Conservation (phyloP, 2,113 vertebrate genomes). For the Grallaria varia region DNA sequence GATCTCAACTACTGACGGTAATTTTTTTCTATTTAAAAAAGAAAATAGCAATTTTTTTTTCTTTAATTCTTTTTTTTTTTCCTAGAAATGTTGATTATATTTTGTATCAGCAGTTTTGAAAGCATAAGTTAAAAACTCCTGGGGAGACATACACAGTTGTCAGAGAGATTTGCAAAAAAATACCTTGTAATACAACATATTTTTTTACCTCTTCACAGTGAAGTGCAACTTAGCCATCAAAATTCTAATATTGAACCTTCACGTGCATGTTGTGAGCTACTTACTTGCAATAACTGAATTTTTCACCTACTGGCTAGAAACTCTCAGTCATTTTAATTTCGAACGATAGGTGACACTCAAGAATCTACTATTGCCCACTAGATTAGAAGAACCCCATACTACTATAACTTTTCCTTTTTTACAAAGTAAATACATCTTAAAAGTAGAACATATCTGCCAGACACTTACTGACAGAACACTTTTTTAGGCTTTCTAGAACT, state of each 20-base stretch:
- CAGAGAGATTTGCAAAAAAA: not conserved
- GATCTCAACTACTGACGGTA: not conserved
- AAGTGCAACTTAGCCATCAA: not conserved
- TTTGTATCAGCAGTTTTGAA: not conserved
- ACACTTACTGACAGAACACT: not conserved
- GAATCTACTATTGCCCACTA: not conserved
- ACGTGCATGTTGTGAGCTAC: not conserved
- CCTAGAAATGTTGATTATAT: not conserved
- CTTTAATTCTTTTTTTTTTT: not conserved
- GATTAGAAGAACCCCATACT: not conserved
- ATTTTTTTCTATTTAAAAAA: not conserved
- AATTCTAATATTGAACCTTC: not conserved
- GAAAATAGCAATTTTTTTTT: not conserved
- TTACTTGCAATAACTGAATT: not conserved
- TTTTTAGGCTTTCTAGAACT: not conserved
- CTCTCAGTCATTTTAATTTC: not conserved
- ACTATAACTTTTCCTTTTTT: not conserved
- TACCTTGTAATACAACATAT: not conserved
- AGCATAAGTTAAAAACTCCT: not conserved
- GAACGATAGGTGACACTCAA: not conserved
- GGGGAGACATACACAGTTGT: not conserved
- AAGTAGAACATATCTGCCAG: not conserved
- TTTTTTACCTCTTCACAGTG: not conserved
- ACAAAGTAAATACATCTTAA: not conserved
- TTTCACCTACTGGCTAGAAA: not conserved